Conservation (phyloP, 1,140 invertebrate species). For the Cecropterus lyciades region DNA sequence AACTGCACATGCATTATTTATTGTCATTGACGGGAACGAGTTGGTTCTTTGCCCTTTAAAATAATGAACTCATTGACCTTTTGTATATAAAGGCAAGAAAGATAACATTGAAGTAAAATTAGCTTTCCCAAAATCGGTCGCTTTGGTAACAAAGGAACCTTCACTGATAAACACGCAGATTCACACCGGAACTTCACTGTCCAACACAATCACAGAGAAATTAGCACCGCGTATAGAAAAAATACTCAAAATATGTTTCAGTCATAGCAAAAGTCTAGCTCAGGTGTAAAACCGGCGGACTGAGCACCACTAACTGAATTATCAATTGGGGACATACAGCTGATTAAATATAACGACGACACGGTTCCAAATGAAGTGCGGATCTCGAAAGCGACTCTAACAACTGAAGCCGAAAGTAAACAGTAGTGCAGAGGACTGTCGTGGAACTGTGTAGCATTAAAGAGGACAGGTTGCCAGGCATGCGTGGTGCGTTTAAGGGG, state of each 20-base stretch:
- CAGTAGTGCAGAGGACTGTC: constrained; percentile 39
- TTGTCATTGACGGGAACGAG: constrained; percentile 7
- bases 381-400: constrained; percentile 56
- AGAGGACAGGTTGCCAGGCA: constrained; percentile 41
- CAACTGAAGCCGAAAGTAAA: constrained; percentile 50
- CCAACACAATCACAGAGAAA: constrained; percentile 20
- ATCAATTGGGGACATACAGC: constrained; percentile 74
- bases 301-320: constrained; percentile 73
- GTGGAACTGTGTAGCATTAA: constrained; percentile 47
- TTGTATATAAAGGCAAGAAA: neutral
- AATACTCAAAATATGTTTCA: constrained; percentile 27
- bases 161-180: constrained; percentile 8
- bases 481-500: constrained; percentile 38
- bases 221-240: constrained; percentile 27
- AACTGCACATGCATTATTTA: neutral
- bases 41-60: constrained; percentile 5
- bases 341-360: constrained; percentile 70
- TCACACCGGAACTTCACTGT: constrained; percentile 1
- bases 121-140: constrained; percentile 1
- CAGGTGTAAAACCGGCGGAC: constrained; percentile 58
- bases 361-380: constrained; percentile 49
- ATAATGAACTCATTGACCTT: constrained; percentile 18
- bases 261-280: constrained; percentile 38
- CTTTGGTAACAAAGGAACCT: constrained; percentile 9
- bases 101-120: constrained; percentile 4